Conservation (phyloP, 2,888 invertebrate genomes). For the Heliconius sara region DNA sequence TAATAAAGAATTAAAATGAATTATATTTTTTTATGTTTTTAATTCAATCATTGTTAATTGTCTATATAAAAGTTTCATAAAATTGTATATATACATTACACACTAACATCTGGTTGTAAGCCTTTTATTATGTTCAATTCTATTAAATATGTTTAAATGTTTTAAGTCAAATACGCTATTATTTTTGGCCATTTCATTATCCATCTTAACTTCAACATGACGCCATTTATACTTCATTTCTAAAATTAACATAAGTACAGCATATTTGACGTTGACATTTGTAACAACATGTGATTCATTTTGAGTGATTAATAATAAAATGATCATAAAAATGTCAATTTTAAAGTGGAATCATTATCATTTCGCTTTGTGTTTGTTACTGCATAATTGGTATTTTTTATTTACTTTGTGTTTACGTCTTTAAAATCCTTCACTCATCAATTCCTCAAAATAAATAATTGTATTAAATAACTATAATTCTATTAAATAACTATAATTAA, state of each 20-base stretch:
- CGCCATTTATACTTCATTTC: not conserved
- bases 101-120: no score
- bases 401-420: not conserved
- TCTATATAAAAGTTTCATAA: no score
- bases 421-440: not conserved
- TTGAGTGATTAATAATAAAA: not conserved
- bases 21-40: not conserved
- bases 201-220: not conserved
- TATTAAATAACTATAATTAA: not conserved
- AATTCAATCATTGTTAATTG: not conserved
- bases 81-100: no score
- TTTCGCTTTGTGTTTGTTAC: not conserved
- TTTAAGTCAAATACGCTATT: slow-evolving; percentile 13
- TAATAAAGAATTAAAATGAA: no score
- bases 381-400: no score
- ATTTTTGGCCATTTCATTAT: not conserved
- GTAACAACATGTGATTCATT: not conserved
- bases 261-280: not conserved
- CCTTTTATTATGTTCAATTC: no score
- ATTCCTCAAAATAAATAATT: not conserved
- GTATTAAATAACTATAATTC: not conserved
- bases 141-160: not conserved
- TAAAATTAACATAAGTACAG: not conserved
- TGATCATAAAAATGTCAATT: not conserved
- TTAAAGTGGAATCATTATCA: not conserved